These are phyloP conservation scores for Carcharodon carcharias DNA, from an alignment of 2,797 vertebrate species.

Conservation along the genomic window DNA sequence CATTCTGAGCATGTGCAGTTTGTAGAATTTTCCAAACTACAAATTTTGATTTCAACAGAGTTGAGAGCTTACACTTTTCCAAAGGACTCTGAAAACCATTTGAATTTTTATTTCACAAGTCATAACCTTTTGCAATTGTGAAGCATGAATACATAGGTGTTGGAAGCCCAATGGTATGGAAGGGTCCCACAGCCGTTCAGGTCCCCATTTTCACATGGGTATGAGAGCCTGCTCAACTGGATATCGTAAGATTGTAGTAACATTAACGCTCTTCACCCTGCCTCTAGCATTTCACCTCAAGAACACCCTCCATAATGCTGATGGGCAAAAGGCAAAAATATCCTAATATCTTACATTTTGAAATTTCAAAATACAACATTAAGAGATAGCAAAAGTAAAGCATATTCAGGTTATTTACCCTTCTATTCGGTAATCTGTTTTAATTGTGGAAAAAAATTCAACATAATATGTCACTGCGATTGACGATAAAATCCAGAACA, in stretches of 20 bases:
- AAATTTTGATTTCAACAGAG: background rate
- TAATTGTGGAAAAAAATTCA: constrained; percentile 74
- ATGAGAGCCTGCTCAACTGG: background rate
- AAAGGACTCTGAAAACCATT: background rate
- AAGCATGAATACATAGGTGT: background rate
- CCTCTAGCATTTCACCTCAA: background rate
- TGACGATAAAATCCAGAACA: constrained; percentile 88
- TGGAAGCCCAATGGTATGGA: background rate
- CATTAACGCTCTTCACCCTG: background rate
- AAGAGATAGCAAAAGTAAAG: background rate
- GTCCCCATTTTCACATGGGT: background rate
- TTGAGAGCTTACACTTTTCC: background rate
- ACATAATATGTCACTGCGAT: constrained; percentile 78
- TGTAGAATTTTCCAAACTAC: background rate
- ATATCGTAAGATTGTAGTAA: background rate
- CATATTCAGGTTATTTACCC: constrained; percentile 59
- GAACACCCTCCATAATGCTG: background rate
- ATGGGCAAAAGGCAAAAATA: background rate
- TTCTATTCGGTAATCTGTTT: constrained; percentile 68
- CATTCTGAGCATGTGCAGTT: background rate
- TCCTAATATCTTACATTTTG: background rate
- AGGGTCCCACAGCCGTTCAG: too few species aligned
- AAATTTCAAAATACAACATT: background rate
- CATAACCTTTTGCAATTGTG: background rate
- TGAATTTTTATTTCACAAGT: background rate